These are phyloP conservation scores for Bellardia pandia DNA, from an alignment of 2,888 invertebrate species.

Conservation along the genomic window DNA sequence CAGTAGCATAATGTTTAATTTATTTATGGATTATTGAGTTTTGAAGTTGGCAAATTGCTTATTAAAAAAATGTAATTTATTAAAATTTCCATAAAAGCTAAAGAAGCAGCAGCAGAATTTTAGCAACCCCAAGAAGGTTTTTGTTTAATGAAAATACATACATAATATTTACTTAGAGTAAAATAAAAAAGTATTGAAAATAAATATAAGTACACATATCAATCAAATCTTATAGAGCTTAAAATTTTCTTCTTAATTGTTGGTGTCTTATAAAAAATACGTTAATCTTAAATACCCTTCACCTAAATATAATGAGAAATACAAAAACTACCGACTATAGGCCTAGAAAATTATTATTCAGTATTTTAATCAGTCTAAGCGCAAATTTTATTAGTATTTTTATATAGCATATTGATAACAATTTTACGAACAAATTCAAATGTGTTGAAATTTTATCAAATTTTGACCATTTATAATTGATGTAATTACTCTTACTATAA, in stretches of 20 bases:
- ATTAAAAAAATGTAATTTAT: conserved; percentile 62
- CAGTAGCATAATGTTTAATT: conserved; percentile 63
- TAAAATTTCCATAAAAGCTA: conserved; percentile 42
- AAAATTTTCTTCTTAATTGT: not conserved
- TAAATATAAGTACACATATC: not conserved
- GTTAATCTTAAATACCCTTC: no score
- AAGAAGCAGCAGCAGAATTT: not conserved
- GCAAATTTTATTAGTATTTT: no score
- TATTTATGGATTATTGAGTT: conserved; percentile 67
- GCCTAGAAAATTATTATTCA: no score
- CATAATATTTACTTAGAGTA: not conserved
- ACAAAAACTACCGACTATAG: no score
- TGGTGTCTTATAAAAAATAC: not conserved
- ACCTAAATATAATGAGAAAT: no score
- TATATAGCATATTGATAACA: no score
- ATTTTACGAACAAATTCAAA: no score
- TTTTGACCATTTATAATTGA: no score
- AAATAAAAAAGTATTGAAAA: not conserved
- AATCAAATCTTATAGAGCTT: no score
- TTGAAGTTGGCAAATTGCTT: conserved; percentile 69
- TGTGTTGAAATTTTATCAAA: no score
- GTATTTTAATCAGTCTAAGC: no score
- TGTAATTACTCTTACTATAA: no score
- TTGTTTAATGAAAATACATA: not conserved
- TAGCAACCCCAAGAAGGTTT: not conserved